These are phyloP conservation scores for Malurus leucopterus DNA, from an alignment of 2,797 vertebrate species.

Conservation along the genomic window DNA sequence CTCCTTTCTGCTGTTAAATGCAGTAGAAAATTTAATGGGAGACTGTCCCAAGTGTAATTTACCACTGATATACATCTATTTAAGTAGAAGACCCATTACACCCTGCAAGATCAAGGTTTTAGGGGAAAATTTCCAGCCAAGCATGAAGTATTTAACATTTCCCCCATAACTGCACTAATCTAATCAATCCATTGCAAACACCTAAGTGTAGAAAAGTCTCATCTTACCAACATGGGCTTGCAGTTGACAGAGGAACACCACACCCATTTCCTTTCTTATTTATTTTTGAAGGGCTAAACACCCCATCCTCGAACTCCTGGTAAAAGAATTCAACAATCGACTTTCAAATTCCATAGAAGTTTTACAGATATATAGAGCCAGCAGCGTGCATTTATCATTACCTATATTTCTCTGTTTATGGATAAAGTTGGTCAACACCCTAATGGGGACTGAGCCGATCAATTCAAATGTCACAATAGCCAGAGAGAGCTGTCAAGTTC, in stretches of 20 bases:
- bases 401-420: conserved; percentile 12
- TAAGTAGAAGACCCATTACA: background rate
- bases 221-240: background rate
- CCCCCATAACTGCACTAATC: background rate
- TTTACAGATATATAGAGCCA: background rate
- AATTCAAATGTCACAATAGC: background rate
- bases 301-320: conserved; percentile 10
- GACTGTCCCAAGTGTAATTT: background rate
- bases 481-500: background rate
- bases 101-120: background rate
- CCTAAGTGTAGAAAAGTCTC: background rate
- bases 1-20: background rate
- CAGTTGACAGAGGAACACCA: background rate
- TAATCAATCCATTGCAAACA: background rate
- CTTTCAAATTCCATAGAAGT: background rate
- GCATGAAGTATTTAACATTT: background rate
- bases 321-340: background rate
- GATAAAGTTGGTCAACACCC: conserved; percentile 5
- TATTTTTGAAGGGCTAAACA: conserved; percentile 7
- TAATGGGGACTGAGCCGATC: background rate
- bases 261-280: conserved; percentile 38
- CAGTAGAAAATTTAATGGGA: background rate
- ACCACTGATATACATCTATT: background rate
- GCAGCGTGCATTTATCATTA: conserved; percentile 1
- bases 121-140: background rate